Percentiles rank a stretch among this genome's conserved stretches.
Evolutionary conservation across 2,113 vertebrate genomes (phyloP).

Genomic region (Gracilinanus agilis): DNA sequence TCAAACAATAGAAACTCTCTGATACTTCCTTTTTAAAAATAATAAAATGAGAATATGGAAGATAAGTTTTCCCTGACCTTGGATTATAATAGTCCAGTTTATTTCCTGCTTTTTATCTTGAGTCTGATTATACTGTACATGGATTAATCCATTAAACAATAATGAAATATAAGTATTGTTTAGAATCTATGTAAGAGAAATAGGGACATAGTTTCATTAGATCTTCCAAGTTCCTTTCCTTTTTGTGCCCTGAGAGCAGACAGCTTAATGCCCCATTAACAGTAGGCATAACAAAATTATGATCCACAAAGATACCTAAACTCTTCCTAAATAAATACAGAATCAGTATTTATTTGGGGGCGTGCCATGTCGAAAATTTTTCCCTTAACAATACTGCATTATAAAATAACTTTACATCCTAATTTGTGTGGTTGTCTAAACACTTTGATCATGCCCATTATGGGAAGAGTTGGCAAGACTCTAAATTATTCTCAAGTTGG

Average conservation of each 20-base stretch:
- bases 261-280: not conserved
- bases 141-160: not conserved
- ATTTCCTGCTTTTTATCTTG: not conserved
- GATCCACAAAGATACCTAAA: not conserved
- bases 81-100: not conserved
- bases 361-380: conserved; percentile 32
- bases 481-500: not conserved
- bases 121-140: not conserved
- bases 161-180: not conserved
- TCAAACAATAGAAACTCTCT: not conserved
- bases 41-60: not conserved
- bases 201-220: not conserved
- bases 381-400: not conserved
- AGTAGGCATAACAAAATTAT: not conserved
- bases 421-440: not conserved
- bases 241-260: not conserved
- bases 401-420: not conserved
- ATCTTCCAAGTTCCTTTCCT: not conserved
- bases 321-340: conserved; percentile 23
- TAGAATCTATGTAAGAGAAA: not conserved
- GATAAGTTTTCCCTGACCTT: not conserved
- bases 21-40: not conserved
- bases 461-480: not conserved
- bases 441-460: not conserved
- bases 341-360: conserved; percentile 77